phyloP scores from a whole-genome alignment of 2,797 vertebrate species.

The Karalla daura region DNA sequence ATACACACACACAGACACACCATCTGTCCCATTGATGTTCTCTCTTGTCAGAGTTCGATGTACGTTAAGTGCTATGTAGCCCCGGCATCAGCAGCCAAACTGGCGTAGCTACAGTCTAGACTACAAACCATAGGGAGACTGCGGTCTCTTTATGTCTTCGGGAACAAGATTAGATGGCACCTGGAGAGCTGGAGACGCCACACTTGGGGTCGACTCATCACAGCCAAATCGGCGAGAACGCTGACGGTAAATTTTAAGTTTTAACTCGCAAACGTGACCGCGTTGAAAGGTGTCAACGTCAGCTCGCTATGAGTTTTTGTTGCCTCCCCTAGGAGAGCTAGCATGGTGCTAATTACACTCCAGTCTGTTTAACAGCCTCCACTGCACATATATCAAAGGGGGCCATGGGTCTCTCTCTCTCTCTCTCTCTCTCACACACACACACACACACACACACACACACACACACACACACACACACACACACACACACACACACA shows the following conservation, averaged over 20 bases:
- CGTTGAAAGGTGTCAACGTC: slow-evolving; percentile 1
- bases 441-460: not conserved
- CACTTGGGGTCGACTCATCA: not conserved
- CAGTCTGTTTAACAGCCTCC: slow-evolving; percentile 37
- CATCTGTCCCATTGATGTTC: slow-evolving; percentile 42
- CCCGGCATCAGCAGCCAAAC: slow-evolving; percentile 28
- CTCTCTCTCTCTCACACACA: not conserved
- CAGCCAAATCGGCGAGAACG: not conserved
- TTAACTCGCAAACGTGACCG: not conserved
- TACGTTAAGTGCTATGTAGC: slow-evolving; percentile 32
- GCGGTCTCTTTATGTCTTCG: slow-evolving; percentile 31
- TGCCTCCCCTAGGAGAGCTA: not conserved
- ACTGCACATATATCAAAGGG: slow-evolving; percentile 63
- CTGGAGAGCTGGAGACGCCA: slow-evolving; percentile 4
- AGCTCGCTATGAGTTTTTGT: not conserved
- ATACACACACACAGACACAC: no score
- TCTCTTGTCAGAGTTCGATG: slow-evolving; percentile 12
- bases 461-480: not conserved
- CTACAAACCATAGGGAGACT: slow-evolving; percentile 25
- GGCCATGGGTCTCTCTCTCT: not conserved
- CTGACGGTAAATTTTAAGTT: no score
- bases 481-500: not conserved
- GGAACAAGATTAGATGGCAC: slow-evolving; percentile 17
- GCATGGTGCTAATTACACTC: slow-evolving; percentile 51
- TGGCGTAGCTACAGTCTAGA: slow-evolving; percentile 23